Evolutionary conservation across 2,797 vertebrate species (phyloP).

Genomic region (Uromys caudimaculatus): DNA sequence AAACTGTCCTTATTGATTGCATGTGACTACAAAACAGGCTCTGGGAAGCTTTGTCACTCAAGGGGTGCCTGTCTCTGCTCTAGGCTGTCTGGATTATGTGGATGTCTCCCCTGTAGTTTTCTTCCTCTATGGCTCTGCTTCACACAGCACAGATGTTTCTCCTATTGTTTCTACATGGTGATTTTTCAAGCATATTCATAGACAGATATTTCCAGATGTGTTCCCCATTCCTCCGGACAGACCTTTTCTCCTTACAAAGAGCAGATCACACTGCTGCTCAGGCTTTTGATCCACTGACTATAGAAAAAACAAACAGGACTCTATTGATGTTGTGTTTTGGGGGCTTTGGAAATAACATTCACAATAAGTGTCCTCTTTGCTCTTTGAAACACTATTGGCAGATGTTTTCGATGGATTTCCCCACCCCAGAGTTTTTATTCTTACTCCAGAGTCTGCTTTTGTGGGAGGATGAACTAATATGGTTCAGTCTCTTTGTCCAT

Average conservation of each 20-base stretch:
- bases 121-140: slow-evolving; percentile 24
- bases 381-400: slow-evolving; percentile 74
- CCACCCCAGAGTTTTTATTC: slow-evolving; percentile 67
- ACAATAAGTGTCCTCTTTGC: slow-evolving; percentile 61
- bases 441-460: slow-evolving; percentile 45
- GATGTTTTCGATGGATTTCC: slow-evolving; percentile 73
- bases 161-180: slow-evolving; percentile 69
- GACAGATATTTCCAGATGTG: slow-evolving; percentile 81
- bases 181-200: slow-evolving; percentile 76
- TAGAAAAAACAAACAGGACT: slow-evolving; percentile 76
- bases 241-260: slow-evolving; percentile 81
- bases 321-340: slow-evolving; percentile 74
- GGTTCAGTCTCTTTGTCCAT: slow-evolving; percentile 21
- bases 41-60: slow-evolving; percentile 67
- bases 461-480: slow-evolving; percentile 19
- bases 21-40: slow-evolving; percentile 62
- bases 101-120: slow-evolving; percentile 55
- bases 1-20: slow-evolving; percentile 71
- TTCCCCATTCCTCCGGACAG: slow-evolving; percentile 69
- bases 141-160: slow-evolving; percentile 78
- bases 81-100: slow-evolving; percentile 70
- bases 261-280: slow-evolving; percentile 60
- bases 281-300: slow-evolving; percentile 81
- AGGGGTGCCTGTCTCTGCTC: slow-evolving; percentile 69
- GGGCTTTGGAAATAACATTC: slow-evolving; percentile 69